Percentiles rank a stretch among this genome's conserved stretches.
phyloP scores from a whole-genome alignment of 1,140 invertebrate species.

The Nephotettix cincticeps region DNA sequence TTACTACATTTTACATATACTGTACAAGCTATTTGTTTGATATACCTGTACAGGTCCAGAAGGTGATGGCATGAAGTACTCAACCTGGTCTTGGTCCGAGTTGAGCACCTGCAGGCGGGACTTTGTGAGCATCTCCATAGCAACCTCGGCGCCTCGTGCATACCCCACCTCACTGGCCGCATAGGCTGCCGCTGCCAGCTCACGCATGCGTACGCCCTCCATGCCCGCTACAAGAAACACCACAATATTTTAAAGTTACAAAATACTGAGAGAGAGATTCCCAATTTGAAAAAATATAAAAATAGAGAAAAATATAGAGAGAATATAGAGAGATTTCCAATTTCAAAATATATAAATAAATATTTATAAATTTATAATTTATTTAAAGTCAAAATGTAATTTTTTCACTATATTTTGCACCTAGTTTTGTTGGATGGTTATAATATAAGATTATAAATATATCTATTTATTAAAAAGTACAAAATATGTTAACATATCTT shows the following conservation, averaged over 20 bases:
- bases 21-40: background rate
- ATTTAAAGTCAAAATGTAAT: too few relatives aligned
- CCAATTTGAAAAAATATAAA: background rate
- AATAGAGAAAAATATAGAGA: background rate
- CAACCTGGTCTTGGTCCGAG: conserved; percentile 36
- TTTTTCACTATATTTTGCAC: too few relatives aligned
- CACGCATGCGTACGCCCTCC: conserved; percentile 27
- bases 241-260: background rate
- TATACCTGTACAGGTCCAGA: conserved; percentile 37
- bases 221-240: conserved; percentile 18
- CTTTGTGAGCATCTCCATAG: conserved; percentile 35
- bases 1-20: background rate
- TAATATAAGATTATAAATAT: too few relatives aligned
- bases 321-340: too few relatives aligned
- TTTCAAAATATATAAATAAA: too few relatives aligned
- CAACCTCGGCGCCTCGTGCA: conserved; percentile 29
- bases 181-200: conserved; percentile 27
- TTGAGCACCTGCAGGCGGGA: conserved; percentile 25
- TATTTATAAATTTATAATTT: too few relatives aligned
- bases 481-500: too few relatives aligned
- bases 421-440: too few relatives aligned
- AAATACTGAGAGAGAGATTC: background rate
- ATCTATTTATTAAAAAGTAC: too few relatives aligned
- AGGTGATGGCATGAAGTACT: conserved; percentile 55
- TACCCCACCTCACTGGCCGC: conserved; percentile 28